Evolutionary conservation across 2,113 vertebrate genomes (phyloP), one percentile per base, ranked within the genome.

Genomic region (Barnardius zonarius): DNA sequence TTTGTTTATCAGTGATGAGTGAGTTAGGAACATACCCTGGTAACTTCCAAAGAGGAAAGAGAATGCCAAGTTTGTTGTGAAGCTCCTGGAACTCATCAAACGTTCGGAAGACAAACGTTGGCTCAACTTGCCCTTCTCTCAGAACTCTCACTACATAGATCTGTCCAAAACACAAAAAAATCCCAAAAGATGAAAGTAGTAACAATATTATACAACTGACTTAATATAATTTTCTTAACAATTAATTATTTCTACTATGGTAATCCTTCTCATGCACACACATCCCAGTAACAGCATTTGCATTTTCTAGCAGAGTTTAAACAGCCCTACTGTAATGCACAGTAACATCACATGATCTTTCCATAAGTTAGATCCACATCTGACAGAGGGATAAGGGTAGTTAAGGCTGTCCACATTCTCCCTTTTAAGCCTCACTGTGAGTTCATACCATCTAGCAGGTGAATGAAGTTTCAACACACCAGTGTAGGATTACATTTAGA

Each of bases 71-170:
- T 90, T 99, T 99, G 97, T 99, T 99, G 97, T 99, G 99, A 55
- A 99, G 98, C 97, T 99, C 99, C 97, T 99, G 99, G 97, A 99
- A 99, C 95, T 99, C 99, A 66, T 99, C 99, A 96, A 99, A 99
- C 35, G 99, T 99, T 93, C 99, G 98, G 97, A 99, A 99, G 90
- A 99, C 98, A 97, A 99, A 99, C 3, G 98, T 97, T 35, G 99
- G 98, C 77, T 99, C 99, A 33, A 96, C 96, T 84, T 99, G 99
- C 28, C 98, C 98, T 87, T 99, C 99, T 92, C 99, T 99, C 88
- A 99, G 90, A 95, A 99, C 96, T 97, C 99, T 98, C 78, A 99
- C 98, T 48, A 98, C 99, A 7, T 99, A 99, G 49, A 99, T 99
- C 99, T 99, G 97, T 16, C 68, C 85, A 96, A 92, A 91, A 83